A percentile compares a stretch with the other conserved stretches of the same genome.
phyloP scores from a whole-genome alignment of 1,140 invertebrate genomes.

The Penaeus chinensis region DNA sequence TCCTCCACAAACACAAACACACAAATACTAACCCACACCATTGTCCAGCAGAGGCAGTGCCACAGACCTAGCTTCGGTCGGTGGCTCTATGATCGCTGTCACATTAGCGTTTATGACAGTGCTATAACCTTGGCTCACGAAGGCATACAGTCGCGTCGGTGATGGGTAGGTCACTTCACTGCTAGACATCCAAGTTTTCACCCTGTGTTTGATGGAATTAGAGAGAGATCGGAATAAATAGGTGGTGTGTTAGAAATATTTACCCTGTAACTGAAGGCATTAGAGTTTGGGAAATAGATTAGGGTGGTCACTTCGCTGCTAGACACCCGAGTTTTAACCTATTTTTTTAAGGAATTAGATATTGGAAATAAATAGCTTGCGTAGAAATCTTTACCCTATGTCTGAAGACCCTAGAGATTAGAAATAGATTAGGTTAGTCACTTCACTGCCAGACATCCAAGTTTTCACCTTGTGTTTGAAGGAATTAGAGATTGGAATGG shows the following conservation, averaged over 20 bases:
- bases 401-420: too few relatives aligned
- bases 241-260: too few relatives aligned
- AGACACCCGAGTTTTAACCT: too few relatives aligned
- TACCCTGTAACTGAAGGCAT: too few relatives aligned
- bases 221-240: neutral
- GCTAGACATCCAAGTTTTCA: constrained; percentile 36
- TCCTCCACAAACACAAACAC: neutral
- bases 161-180: constrained; percentile 33
- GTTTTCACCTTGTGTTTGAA: constrained; percentile 13
- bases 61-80: constrained; percentile 8
- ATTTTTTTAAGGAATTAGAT: too few relatives aligned
- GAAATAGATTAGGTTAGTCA: neutral
- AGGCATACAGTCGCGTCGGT: constrained; percentile 37
- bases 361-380: too few relatives aligned
- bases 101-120: constrained; percentile 36
- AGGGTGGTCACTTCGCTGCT: too few relatives aligned
- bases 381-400: too few relatives aligned
- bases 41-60: constrained; percentile 37
- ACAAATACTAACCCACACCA: constrained; percentile 34
- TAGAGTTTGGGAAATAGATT: too few relatives aligned
- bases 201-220: neutral
- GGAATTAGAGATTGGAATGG: neutral
- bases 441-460: constrained; percentile 28
- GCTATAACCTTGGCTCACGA: constrained; percentile 40
- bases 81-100: constrained; percentile 29